phyloP scores from a whole-genome alignment of 2,888 invertebrate species.

The Agelastica alni region DNA sequence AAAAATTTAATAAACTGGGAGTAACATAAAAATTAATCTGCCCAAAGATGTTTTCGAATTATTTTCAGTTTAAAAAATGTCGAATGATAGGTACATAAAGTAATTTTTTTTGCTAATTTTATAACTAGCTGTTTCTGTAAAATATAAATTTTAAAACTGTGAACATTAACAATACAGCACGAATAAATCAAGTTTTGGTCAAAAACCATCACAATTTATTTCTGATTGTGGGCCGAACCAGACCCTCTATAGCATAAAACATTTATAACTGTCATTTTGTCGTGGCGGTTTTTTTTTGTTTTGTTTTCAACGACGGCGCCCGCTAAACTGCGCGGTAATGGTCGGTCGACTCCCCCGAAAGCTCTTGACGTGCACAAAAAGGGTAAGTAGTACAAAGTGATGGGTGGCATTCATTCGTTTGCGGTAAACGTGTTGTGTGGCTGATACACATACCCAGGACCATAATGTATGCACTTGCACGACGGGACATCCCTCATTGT shows the following conservation, averaged over 20 bases:
- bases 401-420: slow-evolving; percentile 31
- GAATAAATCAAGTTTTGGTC: too few relatives aligned
- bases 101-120: too few relatives aligned
- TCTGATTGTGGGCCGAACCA: background rate
- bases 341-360: slow-evolving; percentile 5
- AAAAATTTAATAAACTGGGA: too few relatives aligned
- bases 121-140: too few relatives aligned
- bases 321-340: slow-evolving; percentile 8
- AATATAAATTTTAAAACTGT: too few relatives aligned
- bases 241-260: background rate
- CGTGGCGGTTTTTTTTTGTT: slow-evolving; percentile 4
- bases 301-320: slow-evolving; percentile 5
- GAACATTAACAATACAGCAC: too few relatives aligned
- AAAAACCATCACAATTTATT: too few relatives aligned
- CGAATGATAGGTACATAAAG: background rate
- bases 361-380: slow-evolving; percentile 16
- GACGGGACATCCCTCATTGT: slow-evolving; percentile 37
- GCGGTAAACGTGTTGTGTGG: slow-evolving; percentile 20
- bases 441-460: slow-evolving; percentile 25
- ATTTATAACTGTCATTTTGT: slow-evolving; percentile 16
- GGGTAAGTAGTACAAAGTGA: slow-evolving; percentile 21
- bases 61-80: slow-evolving; percentile 3
- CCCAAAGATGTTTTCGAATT: slow-evolving; percentile 14
- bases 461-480: slow-evolving; percentile 35
- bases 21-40: too few relatives aligned